Base-by-base conservation (phyloP, 2,113 vertebrate species). In the Sciurus niger region DNA sequence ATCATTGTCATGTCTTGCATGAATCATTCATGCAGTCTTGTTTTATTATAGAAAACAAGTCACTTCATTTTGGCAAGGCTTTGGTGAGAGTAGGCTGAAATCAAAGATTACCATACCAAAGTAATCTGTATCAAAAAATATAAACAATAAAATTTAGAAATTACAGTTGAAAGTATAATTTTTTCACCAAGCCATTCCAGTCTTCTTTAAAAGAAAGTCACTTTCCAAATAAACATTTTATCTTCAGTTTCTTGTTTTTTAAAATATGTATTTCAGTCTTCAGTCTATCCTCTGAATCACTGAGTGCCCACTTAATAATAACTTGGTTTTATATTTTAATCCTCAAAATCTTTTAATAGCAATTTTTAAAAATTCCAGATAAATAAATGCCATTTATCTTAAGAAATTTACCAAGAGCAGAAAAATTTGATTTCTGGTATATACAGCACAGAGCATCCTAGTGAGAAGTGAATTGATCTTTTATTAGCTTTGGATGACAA, bases 241-340 rank as follows among this genome's bases (percentile, higher is more conserved):
- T 94, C 37, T 32, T 80, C 53, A 67, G 53, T 74, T 40, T 9
- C 3, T 84, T 85, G n/a, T 82, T 95, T 28, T 46, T 67, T 67
- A 63, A 91, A 9, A 25, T 82, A 37, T 88, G 22, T 79, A 48
- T 84, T 88, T 83, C 24, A 48, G 1, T 63, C 30, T 34, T 63
- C 40, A 53, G 22, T n/a, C 58, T 63, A n/a, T 55, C 40, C 48
- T 60, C 22, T 85, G 43, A 84, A 30, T 76, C 28, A 51, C n/a
- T 89, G 43, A 65, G 53, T 53, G 7, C 24, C n/a, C 40, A 40
- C 58, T 80, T 65, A 78, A 89, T 40, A 72, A 76, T 32, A 78
- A n/a, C 28, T 92, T 90, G 46, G 67, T 77, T 74, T 68, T 94
- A 76, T 90, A 32, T 68, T 91, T 40, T 80, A 85, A 91, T 70